A percentile compares a stretch with the other conserved stretches of the same genome.
Evolutionary conservation across 2,888 invertebrate genomes (phyloP).

Genomic region (Sympetrum striolatum): DNA sequence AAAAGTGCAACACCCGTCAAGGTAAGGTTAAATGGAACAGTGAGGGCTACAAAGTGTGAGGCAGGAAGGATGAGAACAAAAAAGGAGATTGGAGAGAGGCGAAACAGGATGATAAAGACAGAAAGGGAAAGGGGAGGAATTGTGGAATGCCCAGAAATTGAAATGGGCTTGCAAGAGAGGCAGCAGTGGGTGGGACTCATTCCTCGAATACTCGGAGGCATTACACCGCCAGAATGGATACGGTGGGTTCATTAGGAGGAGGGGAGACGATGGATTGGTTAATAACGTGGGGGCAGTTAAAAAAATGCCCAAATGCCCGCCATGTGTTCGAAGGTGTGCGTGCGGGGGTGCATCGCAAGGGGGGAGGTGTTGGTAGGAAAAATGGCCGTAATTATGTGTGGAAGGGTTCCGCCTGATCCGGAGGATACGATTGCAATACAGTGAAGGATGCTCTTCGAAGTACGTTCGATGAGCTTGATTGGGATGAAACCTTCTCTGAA

Average conservation of each 20-base stretch:
- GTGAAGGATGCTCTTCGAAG: no score
- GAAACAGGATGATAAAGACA: neutral
- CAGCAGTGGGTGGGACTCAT: neutral
- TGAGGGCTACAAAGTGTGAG: no score
- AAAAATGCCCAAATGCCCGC: neutral
- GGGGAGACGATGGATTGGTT: slow-evolving; percentile 1
- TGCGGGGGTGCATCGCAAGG: neutral
- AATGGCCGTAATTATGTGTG: neutral
- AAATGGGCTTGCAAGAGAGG: neutral
- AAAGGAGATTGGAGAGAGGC: neutral
- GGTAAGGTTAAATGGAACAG: no score
- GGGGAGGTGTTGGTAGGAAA: neutral
- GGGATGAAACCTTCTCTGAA: no score
- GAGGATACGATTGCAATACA: no score
- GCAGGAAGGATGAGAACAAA: no score
- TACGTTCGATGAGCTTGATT: no score
- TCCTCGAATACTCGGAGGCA: slow-evolving; percentile 28
- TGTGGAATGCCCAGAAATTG: slow-evolving; percentile 39
- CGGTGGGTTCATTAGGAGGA: slow-evolving; percentile 29
- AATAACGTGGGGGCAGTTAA: neutral
- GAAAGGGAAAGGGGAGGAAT: neutral
- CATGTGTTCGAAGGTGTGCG: neutral
- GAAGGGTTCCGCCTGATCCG: neutral
- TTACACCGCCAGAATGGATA: slow-evolving; percentile 21
- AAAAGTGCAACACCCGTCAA: no score